Percentiles rank a stretch among this genome's conserved stretches.
These are phyloP conservation scores for Zhengitettix transpicula DNA, from an alignment of 2,888 invertebrate species.

Conservation along the genomic window DNA sequence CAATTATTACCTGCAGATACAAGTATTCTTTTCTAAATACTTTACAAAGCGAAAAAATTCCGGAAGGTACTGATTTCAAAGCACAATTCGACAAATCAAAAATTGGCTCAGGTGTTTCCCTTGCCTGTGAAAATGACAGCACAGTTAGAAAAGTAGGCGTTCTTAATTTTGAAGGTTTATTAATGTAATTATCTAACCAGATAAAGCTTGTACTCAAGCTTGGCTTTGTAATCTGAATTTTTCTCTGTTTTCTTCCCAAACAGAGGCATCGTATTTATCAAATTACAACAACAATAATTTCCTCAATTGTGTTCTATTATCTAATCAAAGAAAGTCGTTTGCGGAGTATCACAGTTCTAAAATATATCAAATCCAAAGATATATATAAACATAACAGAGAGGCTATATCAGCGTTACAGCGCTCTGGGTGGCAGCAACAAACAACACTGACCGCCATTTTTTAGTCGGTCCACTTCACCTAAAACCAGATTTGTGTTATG, in stretches of 20 bases:
- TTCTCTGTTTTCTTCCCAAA: conserved; percentile 16
- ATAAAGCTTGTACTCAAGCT: conserved; percentile 41
- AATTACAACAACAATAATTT: too few relatives aligned
- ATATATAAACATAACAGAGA: too few relatives aligned
- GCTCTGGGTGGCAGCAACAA: too few relatives aligned
- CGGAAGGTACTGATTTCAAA: conserved; percentile 53
- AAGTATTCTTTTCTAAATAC: conserved; percentile 62
- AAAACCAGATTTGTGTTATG: too few relatives aligned
- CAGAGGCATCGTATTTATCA: conserved; percentile 4
- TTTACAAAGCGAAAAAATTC: conserved; percentile 63
- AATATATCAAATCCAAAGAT: too few relatives aligned
- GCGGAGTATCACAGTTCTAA: too few relatives aligned
- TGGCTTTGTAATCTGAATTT: conserved; percentile 35
- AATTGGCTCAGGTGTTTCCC: conserved; percentile 63
- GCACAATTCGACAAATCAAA: conserved; percentile 70
- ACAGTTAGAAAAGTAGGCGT: background rate
- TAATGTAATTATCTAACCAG: conserved; percentile 28
- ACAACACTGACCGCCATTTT: too few relatives aligned
- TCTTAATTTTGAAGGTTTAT: background rate
- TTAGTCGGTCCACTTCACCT: too few relatives aligned
- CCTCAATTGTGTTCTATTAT: too few relatives aligned
- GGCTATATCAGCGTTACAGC: too few relatives aligned
- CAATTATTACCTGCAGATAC: conserved; percentile 20
- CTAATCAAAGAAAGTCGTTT: too few relatives aligned
- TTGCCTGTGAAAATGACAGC: conserved; percentile 29